These are phyloP conservation scores for Belgica antarctica DNA, from an alignment of 2,888 invertebrate genomes.

Conservation along the genomic window DNA sequence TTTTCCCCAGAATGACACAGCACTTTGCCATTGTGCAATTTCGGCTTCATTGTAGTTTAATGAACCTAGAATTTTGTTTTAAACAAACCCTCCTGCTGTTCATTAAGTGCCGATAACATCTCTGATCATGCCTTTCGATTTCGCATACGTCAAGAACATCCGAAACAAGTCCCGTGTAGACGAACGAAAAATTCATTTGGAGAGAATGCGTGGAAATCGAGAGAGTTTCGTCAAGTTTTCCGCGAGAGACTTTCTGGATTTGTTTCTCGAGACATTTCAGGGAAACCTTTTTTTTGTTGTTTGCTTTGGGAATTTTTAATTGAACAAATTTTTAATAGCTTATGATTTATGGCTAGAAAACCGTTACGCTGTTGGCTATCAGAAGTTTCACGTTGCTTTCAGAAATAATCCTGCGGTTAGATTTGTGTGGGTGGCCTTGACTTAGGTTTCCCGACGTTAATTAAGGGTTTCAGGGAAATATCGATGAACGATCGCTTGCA, in stretches of 20 bases:
- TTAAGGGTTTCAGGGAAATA: too few species aligned
- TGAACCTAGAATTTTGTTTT: neutral
- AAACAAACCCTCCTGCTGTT: neutral
- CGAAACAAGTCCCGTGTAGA: neutral
- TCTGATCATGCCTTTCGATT: neutral
- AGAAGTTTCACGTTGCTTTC: too few species aligned
- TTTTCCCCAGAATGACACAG: neutral
- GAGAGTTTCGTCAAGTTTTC: slow-evolving; percentile 4
- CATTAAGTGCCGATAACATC: neutral
- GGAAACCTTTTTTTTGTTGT: too few species aligned
- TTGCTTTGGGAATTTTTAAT: too few species aligned
- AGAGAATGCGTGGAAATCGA: neutral
- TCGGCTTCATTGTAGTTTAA: neutral
- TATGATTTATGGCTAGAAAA: too few species aligned
- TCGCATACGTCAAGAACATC: neutral
- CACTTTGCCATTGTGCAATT: neutral
- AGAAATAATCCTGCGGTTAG: too few species aligned
- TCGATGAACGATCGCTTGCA: too few species aligned
- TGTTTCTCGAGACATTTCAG: too few species aligned
- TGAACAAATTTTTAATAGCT: too few species aligned
- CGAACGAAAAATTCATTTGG: neutral
- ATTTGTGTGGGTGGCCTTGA: too few species aligned
- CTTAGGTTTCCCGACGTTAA: too few species aligned
- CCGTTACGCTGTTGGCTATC: too few species aligned
- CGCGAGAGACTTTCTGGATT: neutral